Evolutionary conservation across 2,888 invertebrate genomes (phyloP), one percentile per base, ranked within the genome.

Genomic region (Acleris sparsana): DNA sequence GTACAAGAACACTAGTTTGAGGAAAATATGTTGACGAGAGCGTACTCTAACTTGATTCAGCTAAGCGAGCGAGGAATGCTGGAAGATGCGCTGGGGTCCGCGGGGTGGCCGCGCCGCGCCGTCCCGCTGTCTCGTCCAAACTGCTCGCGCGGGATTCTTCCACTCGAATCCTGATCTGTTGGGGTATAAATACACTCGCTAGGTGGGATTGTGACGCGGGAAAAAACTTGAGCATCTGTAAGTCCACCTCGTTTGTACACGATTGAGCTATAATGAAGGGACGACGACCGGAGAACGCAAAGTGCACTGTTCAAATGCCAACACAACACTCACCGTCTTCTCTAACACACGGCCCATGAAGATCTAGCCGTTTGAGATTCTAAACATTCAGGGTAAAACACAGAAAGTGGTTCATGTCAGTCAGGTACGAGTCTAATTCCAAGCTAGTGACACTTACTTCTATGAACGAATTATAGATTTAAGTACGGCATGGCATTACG

Each of bases 141-240:
- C 51, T 49, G n/a, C 63, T 29, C 62, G 62, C 55, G 46, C 53
- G 53, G 63, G 59, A 60, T 69, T 68, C 66, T 62, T 63, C 43
- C 51, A 58, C 62, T 69, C 69, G 66, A 69, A 70, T 66, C 68
- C 52, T 59, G 66, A 62, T 53, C 16, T 52, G 33, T 11, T 52
- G 29, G 66, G 49, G 63, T 70, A 70, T 68, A 70, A 70, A 70
- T 72, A 72, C 66, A 68, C 70, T 70, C 59, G 69, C 68, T 46
- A 58, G 65, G 52, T 68, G 58, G 70, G 71, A 72, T 69, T 66
- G 70, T 69, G 65, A 52, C 48, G 67, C 62, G 71, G 72, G 73
- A 72, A 80, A 81, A 81, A 80, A 80, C 75, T 79, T 71, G 76
- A 74, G 76, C 77, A 77, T 78, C 70, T 76, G 73, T 73, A 68